Conservation (phyloP, 2,797 vertebrate species). For the Percopsis omiscomaycus region DNA sequence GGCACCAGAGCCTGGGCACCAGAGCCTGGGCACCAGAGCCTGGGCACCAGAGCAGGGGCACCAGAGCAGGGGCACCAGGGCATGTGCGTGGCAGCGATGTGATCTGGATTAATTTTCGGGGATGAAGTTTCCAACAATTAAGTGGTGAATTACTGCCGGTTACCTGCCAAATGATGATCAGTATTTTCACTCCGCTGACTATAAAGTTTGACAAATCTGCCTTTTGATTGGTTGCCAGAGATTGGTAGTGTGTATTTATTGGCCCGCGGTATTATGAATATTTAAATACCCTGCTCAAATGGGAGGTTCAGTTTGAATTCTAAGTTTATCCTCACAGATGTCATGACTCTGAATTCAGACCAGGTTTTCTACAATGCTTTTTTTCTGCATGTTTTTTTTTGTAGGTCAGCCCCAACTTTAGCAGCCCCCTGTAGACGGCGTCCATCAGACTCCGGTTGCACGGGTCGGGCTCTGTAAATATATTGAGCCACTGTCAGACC, state of each 20-base stretch:
- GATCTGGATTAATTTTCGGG: too few relatives aligned
- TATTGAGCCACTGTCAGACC: constrained; percentile 37
- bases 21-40: too few relatives aligned
- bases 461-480: constrained; percentile 46
- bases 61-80: neutral
- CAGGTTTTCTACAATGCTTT: constrained; percentile 1
- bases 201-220: too few relatives aligned
- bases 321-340: too few relatives aligned
- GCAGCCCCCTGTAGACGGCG: constrained; percentile 36
- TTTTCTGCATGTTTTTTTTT: constrained; percentile 29
- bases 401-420: constrained; percentile 3
- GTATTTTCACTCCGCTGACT: neutral
- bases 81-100: too few relatives aligned
- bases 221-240: too few relatives aligned
- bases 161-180: neutral
- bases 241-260: too few relatives aligned
- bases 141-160: neutral
- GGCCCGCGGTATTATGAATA: neutral
- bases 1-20: too few relatives aligned
- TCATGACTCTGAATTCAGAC: too few relatives aligned
- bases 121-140: neutral
- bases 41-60: too few relatives aligned
- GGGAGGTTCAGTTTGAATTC: neutral
- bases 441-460: constrained; percentile 47
- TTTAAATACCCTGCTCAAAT: neutral